A percentile compares a stretch with the other conserved stretches of the same genome.
These are phyloP conservation scores for Clamator glandarius DNA, from an alignment of 2,797 vertebrate species.

Conservation along the genomic window DNA sequence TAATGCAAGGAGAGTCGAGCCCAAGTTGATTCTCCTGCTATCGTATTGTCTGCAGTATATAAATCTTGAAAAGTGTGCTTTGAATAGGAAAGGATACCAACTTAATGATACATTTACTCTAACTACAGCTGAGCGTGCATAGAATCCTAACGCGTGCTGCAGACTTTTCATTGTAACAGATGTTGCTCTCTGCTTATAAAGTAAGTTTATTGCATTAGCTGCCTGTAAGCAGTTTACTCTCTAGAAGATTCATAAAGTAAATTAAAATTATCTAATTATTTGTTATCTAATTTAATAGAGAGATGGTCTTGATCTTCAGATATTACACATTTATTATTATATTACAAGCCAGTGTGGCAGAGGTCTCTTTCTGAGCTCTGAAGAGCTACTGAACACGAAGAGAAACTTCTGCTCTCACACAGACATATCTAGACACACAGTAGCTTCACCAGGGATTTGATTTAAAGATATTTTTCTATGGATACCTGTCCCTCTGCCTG, in stretches of 20 bases:
- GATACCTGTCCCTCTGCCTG: neutral
- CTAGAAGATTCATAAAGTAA: conserved; percentile 64
- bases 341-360: conserved; percentile 14
- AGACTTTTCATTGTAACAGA: conserved; percentile 47
- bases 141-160: conserved; percentile 43
- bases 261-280: conserved; percentile 74
- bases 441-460: neutral
- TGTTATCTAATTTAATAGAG: conserved; percentile 67
- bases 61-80: conserved; percentile 64
- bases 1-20: neutral
- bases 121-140: neutral
- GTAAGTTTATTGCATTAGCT: conserved; percentile 67
- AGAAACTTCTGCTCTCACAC: neutral
- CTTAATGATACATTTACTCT: conserved; percentile 69
- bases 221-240: conserved; percentile 64
- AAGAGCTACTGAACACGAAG: neutral
- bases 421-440: neutral
- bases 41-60: conserved; percentile 63
- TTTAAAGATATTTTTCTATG: neutral
- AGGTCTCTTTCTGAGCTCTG: neutral
- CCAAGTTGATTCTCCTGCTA: conserved; percentile 27
- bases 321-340: conserved; percentile 15
- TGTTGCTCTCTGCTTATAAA: conserved; percentile 64
- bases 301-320: conserved; percentile 38
- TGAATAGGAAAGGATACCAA: conserved; percentile 53